phyloP scores from a whole-genome alignment of 2,888 invertebrate genomes.

The Drosophila greeni region DNA sequence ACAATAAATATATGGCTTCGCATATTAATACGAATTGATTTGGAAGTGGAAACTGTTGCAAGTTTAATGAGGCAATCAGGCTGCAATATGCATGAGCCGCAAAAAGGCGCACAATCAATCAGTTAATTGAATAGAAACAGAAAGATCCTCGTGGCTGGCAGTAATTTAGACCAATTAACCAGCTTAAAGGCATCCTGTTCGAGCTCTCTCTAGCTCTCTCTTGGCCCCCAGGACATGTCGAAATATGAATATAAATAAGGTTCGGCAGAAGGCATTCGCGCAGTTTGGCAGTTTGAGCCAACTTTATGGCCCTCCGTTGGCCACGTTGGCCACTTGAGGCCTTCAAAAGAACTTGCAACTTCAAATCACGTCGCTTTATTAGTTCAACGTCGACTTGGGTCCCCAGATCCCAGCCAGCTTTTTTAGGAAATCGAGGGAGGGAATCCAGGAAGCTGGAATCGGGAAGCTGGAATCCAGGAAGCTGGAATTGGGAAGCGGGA shows the following conservation, averaged over 20 bases:
- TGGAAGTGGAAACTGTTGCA: slow-evolving; percentile 12
- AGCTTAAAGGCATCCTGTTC: neutral
- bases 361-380: slow-evolving; percentile 67
- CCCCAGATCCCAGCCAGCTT: slow-evolving; percentile 33
- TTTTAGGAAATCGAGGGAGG: neutral
- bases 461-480: no score
- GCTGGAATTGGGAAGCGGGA: no score
- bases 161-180: slow-evolving; percentile 11
- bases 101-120: slow-evolving; percentile 25
- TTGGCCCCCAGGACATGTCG: neutral
- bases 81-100: slow-evolving; percentile 22
- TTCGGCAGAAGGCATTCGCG: slow-evolving; percentile 4
- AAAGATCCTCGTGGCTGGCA: neutral
- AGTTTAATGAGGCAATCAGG: slow-evolving; percentile 25
- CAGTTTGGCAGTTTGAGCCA: slow-evolving; percentile 26
- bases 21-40: slow-evolving; percentile 25
- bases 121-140: slow-evolving; percentile 20
- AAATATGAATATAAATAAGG: slow-evolving; percentile 30
- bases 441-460: no score
- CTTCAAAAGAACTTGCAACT: slow-evolving; percentile 48
- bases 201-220: neutral
- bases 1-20: neutral
- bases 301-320: slow-evolving; percentile 44
- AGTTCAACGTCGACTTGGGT: slow-evolving; percentile 45
- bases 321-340: slow-evolving; percentile 38